Conservation (phyloP, 2,888 invertebrate genomes). For the Tetheella fluctuosa region DNA sequence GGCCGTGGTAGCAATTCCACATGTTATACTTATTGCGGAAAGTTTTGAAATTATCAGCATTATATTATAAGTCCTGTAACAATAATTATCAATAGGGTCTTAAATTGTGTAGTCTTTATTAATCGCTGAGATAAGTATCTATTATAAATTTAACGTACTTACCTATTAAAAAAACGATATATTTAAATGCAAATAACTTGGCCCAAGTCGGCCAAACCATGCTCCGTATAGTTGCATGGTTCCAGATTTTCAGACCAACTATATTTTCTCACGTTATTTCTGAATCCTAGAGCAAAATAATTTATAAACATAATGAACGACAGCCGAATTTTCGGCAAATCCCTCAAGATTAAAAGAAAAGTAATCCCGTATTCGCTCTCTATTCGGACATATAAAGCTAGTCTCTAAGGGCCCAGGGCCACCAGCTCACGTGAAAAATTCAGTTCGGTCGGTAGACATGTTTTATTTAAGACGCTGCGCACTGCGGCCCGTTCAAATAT, state of each 20-base stretch:
- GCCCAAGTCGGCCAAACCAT: no score
- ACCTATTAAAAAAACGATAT: no score
- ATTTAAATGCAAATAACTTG: no score
- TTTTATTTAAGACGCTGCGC: slow-evolving; percentile 74
- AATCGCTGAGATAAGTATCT: no score
- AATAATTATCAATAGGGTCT: no score
- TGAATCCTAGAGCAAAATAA: background rate
- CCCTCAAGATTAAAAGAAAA: background rate
- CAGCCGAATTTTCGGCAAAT: background rate
- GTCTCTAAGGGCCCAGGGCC: slow-evolving; percentile 49
- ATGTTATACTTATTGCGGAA: no score
- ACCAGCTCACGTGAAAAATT: slow-evolving; percentile 68
- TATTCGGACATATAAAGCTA: slow-evolving; percentile 30
- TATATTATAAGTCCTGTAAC: no score
- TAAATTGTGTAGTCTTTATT: no score
- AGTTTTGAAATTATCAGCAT: no score
- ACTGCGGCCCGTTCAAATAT: slow-evolving; percentile 75
- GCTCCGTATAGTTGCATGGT: no score
- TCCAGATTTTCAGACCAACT: background rate
- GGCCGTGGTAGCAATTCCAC: no score
- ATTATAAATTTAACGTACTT: no score
- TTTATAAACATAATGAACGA: slow-evolving; percentile 6
- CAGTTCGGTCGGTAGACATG: slow-evolving; percentile 63
- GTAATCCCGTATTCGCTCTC: slow-evolving; percentile 12
- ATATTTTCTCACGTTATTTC: background rate